Conservation (phyloP, 2,113 vertebrate genomes). For the Micronisus gabar region DNA sequence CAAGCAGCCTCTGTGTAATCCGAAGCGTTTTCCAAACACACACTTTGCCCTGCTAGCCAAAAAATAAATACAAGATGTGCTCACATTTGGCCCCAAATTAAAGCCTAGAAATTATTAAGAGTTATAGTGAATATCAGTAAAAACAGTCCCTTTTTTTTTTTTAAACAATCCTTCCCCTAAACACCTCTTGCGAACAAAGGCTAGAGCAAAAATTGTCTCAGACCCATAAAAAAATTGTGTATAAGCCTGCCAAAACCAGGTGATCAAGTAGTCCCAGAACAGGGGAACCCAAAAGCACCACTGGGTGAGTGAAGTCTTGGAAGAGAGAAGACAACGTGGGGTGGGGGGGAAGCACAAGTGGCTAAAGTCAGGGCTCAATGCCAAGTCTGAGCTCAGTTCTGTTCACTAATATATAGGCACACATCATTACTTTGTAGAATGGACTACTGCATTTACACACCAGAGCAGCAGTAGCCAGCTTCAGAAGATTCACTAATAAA, state of each 20-base stretch:
- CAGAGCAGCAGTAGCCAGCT: background rate
- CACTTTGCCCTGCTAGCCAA: background rate
- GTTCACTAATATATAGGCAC: background rate
- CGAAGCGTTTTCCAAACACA: conserved; percentile 47
- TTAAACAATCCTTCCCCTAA: background rate
- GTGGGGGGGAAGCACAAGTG: background rate
- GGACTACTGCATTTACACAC: background rate
- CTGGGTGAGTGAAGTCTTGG: background rate
- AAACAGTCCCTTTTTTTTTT: background rate
- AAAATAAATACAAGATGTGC: conserved; percentile 29
- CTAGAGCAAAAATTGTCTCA: background rate
- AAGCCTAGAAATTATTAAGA: background rate
- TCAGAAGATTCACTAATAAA: background rate
- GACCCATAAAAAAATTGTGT: background rate
- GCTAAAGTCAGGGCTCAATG: background rate
- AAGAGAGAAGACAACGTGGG: background rate
- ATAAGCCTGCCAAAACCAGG: background rate
- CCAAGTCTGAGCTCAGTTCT: background rate
- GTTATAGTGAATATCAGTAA: background rate
- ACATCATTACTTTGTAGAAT: background rate
- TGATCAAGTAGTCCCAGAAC: background rate
- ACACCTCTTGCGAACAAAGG: background rate
- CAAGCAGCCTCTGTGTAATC: conserved; percentile 14
- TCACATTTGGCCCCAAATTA: conserved; percentile 38
- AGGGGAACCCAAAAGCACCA: background rate